phyloP scores from a whole-genome alignment of 2,888 invertebrate species.

The Zele albiditarsus region DNA sequence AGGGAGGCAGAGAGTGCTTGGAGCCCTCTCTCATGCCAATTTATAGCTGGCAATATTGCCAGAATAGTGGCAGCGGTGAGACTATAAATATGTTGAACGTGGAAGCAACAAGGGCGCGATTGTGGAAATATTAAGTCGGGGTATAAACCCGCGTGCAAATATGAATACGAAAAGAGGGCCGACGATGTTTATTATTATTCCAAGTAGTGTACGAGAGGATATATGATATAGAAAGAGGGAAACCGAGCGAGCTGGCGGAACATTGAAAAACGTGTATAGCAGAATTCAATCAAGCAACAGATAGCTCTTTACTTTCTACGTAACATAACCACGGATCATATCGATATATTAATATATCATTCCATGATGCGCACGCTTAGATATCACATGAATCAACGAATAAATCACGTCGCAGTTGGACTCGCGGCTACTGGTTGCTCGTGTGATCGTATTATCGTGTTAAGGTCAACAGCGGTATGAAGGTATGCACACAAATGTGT shows the following conservation, averaged over 20 bases:
- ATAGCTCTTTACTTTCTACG: neutral
- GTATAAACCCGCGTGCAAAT: slow-evolving; percentile 9
- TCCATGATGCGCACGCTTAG: neutral
- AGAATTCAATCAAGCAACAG: neutral
- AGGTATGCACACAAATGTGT: neutral
- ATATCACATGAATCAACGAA: slow-evolving; percentile 5
- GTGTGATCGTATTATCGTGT: neutral
- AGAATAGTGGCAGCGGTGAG: slow-evolving; percentile 25
- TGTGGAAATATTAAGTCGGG: slow-evolving; percentile 42
- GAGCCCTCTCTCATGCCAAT: slow-evolving; percentile 41
- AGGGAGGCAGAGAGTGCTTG: slow-evolving; percentile 33
- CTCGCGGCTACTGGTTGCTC: slow-evolving; percentile 6
- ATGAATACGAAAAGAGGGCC: slow-evolving; percentile 9
- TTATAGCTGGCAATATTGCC: slow-evolving; percentile 48
- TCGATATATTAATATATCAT: neutral
- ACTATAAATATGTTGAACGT: slow-evolving; percentile 45
- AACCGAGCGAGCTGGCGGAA: too few species aligned
- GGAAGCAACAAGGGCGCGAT: slow-evolving; percentile 44
- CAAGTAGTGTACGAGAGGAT: too few species aligned
- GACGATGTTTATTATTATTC: neutral
- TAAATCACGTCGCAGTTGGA: slow-evolving; percentile 1
- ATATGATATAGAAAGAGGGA: too few species aligned
- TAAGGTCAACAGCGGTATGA: neutral
- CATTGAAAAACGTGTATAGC: neutral
- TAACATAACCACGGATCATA: neutral